Evolutionary conservation across 2,797 vertebrate species (phyloP).

Genomic region (Psittacula derbiana): DNA sequence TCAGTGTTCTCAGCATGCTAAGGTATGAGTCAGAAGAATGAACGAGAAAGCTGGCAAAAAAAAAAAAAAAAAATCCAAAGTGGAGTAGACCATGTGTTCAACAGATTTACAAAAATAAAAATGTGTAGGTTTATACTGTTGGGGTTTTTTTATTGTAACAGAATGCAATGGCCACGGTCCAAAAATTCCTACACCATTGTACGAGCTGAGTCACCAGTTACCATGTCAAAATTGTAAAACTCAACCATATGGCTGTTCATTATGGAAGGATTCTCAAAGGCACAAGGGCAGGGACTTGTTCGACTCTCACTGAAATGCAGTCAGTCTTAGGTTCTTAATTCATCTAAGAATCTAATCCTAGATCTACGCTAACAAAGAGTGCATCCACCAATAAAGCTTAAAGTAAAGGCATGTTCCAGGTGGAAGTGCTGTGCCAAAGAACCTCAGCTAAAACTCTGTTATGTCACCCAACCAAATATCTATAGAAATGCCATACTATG

Average conservation of each 20-base stretch:
- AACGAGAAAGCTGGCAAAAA: not conserved
- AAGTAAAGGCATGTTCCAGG: not conserved
- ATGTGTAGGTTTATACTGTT: not conserved
- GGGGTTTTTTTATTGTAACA: not conserved
- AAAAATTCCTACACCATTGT: not conserved
- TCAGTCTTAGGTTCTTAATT: not conserved
- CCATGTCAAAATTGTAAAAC: not conserved
- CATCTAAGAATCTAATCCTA: not conserved
- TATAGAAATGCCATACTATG: not conserved
- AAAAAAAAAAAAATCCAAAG: not conserved
- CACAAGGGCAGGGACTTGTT: not conserved
- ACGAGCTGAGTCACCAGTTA: not conserved
- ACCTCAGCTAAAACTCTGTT: not conserved
- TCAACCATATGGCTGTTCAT: not conserved
- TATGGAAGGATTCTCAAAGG: not conserved
- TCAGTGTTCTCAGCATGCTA: not conserved
- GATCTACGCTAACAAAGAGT: not conserved
- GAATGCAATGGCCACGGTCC: not conserved
- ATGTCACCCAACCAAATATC: not conserved
- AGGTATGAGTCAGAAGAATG: not conserved
- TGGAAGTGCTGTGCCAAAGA: not conserved
- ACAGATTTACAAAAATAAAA: slow-evolving; percentile 1
- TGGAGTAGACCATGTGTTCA: not conserved
- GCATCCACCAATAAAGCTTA: not conserved
- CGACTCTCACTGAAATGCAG: not conserved